phyloP scores from a whole-genome alignment of 1,140 invertebrate genomes.

The Saccostrea glomerata region DNA sequence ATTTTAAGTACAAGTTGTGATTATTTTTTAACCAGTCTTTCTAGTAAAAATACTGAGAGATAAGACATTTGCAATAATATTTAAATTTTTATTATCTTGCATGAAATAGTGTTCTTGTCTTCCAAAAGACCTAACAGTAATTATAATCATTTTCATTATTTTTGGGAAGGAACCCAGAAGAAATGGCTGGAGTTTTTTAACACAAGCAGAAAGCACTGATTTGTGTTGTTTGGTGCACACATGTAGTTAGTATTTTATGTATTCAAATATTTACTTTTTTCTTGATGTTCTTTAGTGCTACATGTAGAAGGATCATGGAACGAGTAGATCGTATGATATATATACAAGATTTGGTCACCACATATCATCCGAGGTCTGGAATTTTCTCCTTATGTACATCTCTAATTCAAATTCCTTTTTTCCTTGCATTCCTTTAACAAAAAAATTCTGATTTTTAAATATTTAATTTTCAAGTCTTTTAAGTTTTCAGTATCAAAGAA shows the following conservation, averaged over 20 bases:
- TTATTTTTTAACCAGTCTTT: background rate
- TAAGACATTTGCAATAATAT: background rate
- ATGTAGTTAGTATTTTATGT: slow-evolving; percentile 29
- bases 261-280: slow-evolving; percentile 14
- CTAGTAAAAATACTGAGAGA: background rate
- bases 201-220: slow-evolving; percentile 30
- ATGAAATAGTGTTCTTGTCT: slow-evolving; percentile 10
- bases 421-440: background rate
- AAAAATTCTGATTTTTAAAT: background rate
- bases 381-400: background rate
- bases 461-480: background rate
- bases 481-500: background rate
- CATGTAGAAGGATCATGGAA: background rate
- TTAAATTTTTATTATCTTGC: slow-evolving; percentile 1
- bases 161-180: slow-evolving; percentile 25
- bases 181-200: slow-evolving; percentile 1
- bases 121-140: slow-evolving; percentile 27
- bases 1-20: background rate
- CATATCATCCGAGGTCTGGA: slow-evolving; percentile 14
- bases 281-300: slow-evolving; percentile 20
- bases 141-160: background rate
- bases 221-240: slow-evolving; percentile 12
- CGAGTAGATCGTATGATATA: background rate
- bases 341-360: slow-evolving; percentile 14
- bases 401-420: background rate